phyloP scores from a whole-genome alignment of 2,113 vertebrate genomes.

The Plotosus lineatus region DNA sequence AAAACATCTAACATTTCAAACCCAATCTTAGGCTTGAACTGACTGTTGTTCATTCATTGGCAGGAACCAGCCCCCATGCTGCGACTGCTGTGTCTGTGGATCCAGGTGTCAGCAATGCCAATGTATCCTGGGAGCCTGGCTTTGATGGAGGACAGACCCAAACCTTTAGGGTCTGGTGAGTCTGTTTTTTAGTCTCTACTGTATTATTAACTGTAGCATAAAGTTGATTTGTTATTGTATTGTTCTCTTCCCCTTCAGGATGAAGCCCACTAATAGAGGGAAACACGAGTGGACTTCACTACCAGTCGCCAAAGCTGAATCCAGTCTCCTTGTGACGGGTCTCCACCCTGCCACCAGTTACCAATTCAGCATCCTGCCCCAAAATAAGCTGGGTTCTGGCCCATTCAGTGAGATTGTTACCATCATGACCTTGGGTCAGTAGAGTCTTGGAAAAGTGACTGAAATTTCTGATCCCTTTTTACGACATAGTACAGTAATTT shows the following conservation, averaged over 20 bases:
- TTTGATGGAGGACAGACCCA: slow-evolving; percentile 94
- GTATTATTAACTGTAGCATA: background rate
- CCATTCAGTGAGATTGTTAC: slow-evolving; percentile 92
- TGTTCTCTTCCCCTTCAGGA: slow-evolving; percentile 65
- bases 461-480: background rate
- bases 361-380: slow-evolving; percentile 93
- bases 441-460: background rate
- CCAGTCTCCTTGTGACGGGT: slow-evolving; percentile 81
- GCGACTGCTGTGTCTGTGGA: slow-evolving; percentile 78
- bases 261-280: slow-evolving; percentile 77
- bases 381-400: slow-evolving; percentile 95
- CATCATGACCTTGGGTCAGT: slow-evolving; percentile 82
- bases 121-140: slow-evolving; percentile 89
- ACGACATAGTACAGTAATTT: background rate
- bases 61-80: slow-evolving; percentile 91
- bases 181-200: slow-evolving; percentile 27
- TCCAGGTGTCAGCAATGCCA: slow-evolving; percentile 78
- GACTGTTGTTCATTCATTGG: background rate
- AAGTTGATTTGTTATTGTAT: background rate
- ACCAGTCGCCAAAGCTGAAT: slow-evolving; percentile 79
- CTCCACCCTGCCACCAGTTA: slow-evolving; percentile 81
- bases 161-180: slow-evolving; percentile 93
- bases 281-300: slow-evolving; percentile 91
- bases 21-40: background rate
- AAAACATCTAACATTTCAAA: background rate